Evolutionary conservation across 2,113 vertebrate species (phyloP), one percentile per base, ranked within the genome.

Genomic region (Bucco capensis): DNA sequence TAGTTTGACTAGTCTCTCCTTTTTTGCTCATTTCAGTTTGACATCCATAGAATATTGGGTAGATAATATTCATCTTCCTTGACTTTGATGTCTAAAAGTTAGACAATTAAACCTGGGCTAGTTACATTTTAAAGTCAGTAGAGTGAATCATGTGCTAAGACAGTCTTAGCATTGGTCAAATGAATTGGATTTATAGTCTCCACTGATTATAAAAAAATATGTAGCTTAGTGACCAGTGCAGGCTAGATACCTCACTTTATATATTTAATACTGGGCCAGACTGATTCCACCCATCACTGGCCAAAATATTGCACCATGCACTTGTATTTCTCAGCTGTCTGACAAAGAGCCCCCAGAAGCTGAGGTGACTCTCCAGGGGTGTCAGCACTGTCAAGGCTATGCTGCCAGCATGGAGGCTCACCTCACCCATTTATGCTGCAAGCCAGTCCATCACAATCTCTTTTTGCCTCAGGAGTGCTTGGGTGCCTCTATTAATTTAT

Each of bases 11-110:
- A 61, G 44, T 65, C 17, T 86, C 27, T 81, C 50, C 35, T 61
- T 77, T 90, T 69, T 50, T 86, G 14, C 70, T 87, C 70, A 60
- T 94, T 94, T 89, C 46, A 70, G 18, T 73, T 90, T 94, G 92
- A 88, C 84, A 80, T 83, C 77, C 30, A 7, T 62, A 25, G 23
- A 92, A 90, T 84, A 79, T 46, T 90, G 53, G 76, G 66, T 78
- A 83, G 84, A 88, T 86, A 95, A 78, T 92, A 89, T 76, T 91
- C 31, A 75, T 87, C 81, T 92, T 93, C 54, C 73, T 80, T 89
- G 77, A 72, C 81, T 84, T 86, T 84, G 53, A 81, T 93, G 82
- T 91, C 85, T 94, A 61, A 62, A 88, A 91, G 78, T 89, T 94
- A 90, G 87, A 87, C 89, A 91, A 83, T 92, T 88, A 90, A 92